These are phyloP conservation scores for Amniataba percoides DNA, from an alignment of 2,797 vertebrate genomes.

Conservation along the genomic window DNA sequence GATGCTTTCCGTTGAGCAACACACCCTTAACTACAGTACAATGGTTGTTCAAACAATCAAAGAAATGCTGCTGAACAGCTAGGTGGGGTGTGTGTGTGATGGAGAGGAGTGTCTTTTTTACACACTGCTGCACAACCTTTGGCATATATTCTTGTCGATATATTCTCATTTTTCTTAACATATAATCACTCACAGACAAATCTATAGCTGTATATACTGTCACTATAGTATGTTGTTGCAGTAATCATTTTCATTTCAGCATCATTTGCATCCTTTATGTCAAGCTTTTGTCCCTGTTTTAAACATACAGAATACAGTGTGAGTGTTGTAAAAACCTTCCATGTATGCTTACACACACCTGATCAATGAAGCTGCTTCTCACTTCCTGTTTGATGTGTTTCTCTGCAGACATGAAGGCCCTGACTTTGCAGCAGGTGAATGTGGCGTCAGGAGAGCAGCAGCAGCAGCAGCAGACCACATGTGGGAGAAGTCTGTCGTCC, in stretches of 20 bases:
- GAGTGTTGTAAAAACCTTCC: too few relatives aligned
- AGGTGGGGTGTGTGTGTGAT: slow-evolving; percentile 1
- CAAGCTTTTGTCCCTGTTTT: too few relatives aligned
- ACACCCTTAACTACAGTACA: slow-evolving; percentile 34
- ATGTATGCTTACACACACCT: too few relatives aligned
- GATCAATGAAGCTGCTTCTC: too few relatives aligned
- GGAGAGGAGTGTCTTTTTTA: neutral
- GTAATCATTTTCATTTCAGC: too few relatives aligned
- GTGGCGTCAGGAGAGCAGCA: slow-evolving; percentile 30
- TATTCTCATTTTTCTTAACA: too few relatives aligned
- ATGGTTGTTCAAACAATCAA: slow-evolving; percentile 40
- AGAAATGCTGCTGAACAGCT: slow-evolving; percentile 54
- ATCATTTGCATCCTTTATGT: too few relatives aligned
- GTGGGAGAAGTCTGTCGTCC: slow-evolving; percentile 56
- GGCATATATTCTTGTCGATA: neutral
- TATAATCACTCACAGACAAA: too few relatives aligned
- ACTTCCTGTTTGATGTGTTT: slow-evolving; percentile 28
- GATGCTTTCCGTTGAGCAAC: slow-evolving; percentile 3
- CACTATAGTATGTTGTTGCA: too few relatives aligned
- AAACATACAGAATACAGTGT: too few relatives aligned
- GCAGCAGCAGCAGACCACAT: slow-evolving; percentile 7
- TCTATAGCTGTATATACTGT: too few relatives aligned
- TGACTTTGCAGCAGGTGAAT: slow-evolving; percentile 56
- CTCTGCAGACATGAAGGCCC: slow-evolving; percentile 71
- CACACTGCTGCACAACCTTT: slow-evolving; percentile 3